These are phyloP conservation scores for Sarcoramphus papa DNA, from an alignment of 2,797 vertebrate genomes.

Conservation along the genomic window DNA sequence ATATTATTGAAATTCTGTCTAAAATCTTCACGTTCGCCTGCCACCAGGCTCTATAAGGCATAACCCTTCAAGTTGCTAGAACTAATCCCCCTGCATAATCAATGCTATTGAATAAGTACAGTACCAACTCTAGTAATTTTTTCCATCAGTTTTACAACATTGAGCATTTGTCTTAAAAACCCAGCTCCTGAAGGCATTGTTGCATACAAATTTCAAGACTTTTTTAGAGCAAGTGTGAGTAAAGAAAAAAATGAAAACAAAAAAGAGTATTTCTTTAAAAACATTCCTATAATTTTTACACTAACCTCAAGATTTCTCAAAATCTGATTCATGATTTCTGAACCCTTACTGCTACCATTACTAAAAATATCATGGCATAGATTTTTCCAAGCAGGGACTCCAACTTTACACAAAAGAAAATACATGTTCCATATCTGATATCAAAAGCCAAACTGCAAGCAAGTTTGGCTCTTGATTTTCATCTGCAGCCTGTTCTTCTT, in stretches of 20 bases:
- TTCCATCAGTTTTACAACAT: neutral
- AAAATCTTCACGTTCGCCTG: neutral
- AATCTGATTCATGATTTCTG: neutral
- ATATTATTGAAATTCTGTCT: neutral
- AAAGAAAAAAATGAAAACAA: neutral
- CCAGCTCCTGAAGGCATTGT: neutral
- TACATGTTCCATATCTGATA: neutral
- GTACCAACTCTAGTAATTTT: neutral
- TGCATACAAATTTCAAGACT: neutral
- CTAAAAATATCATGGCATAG: neutral
- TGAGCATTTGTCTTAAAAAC: neutral
- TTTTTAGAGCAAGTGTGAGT: neutral
- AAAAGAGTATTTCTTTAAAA: neutral
- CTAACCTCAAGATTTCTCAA: neutral
- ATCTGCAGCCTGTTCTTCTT: neutral
- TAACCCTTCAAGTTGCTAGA: neutral
- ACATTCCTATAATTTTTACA: neutral
- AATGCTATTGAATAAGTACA: neutral
- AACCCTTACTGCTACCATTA: neutral
- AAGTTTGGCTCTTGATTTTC: neutral
- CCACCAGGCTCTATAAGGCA: neutral
- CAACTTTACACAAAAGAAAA: neutral
- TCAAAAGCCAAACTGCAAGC: neutral
- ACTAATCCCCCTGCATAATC: neutral
- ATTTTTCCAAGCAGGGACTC: neutral